Base-by-base conservation (phyloP, 2,797 vertebrate genomes). In the Oreochromis mossambicus region DNA sequence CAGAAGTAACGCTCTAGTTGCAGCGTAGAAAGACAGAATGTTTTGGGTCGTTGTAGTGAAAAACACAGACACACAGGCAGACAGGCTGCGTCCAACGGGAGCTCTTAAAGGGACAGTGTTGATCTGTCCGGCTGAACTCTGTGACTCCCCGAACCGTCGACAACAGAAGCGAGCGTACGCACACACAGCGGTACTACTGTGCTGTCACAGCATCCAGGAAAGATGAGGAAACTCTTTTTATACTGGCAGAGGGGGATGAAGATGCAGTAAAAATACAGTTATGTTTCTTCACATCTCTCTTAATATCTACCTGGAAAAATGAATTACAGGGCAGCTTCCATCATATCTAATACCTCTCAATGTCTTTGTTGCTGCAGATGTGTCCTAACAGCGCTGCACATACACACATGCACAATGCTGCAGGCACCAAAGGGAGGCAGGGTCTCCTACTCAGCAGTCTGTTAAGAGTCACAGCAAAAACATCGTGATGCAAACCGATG, bases 61-160 rank as follows among this genome's bases (percentile, higher is more conserved):
- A 92, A 95, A 95, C 92, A 95, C 92, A 94, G 94, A 93, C 94
- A 92, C 89, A 87, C 84, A 91, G 92, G 91, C 95, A 94, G 92
- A 94, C 94, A 90, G 93, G 80, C 89, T 75, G 86, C 84, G 91
- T 84, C 88, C 83, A 85, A 56, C 46, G 15, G 85, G 83, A 43
- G 88, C 91, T 92, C 91, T 93, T 94, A 94, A 91, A 95, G 93
- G 78, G 90, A 89, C 93, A 92, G 92, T 78, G 93, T 82, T 86
- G 84, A 92, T 94, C 92, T 90, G 90, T 93, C 91, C 88, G 6
- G 77, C 86, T 95, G 94, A 96, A 96, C 94, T 87, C 93, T 81
- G 77, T 94, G 94, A 95, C 95, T 91, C 54, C 36, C 91, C 90
- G 90, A 95, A 90, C 83, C 90, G 92, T 94, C 92, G 32, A 87